Percentiles rank a stretch among this genome's conserved stretches.
These are phyloP conservation scores for Dallia pectoralis DNA, from an alignment of 2,797 vertebrate species.

Conservation along the genomic window DNA sequence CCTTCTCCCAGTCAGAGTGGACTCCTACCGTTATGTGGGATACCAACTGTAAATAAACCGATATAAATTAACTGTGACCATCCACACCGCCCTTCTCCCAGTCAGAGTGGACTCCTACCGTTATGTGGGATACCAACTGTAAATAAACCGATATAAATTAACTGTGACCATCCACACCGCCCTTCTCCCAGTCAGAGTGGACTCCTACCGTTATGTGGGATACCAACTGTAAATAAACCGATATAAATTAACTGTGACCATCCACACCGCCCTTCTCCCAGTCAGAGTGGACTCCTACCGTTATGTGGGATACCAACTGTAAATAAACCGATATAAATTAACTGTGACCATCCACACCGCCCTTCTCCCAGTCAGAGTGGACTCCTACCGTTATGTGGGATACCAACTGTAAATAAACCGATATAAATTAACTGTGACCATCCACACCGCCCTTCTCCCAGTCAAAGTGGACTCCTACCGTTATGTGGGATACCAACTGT, in stretches of 20 bases:
- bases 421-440: slow-evolving; percentile 77
- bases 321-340: slow-evolving; percentile 93
- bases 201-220: slow-evolving; percentile 84
- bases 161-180: background rate
- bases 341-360: background rate
- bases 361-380: background rate
- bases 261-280: background rate
- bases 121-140: slow-evolving; percentile 90
- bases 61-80: slow-evolving; percentile 77
- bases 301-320: slow-evolving; percentile 90
- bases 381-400: slow-evolving; percentile 84
- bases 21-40: slow-evolving; percentile 84
- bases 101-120: slow-evolving; percentile 65
- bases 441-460: background rate
- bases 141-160: slow-evolving; percentile 93
- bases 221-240: slow-evolving; percentile 92
- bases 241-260: slow-evolving; percentile 77
- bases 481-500: slow-evolving; percentile 90
- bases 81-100: background rate
- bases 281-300: slow-evolving; percentile 65
- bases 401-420: slow-evolving; percentile 92
- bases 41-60: slow-evolving; percentile 92
- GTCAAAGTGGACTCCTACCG: slow-evolving; percentile 65
- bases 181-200: background rate
- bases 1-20: background rate